Percentiles rank a stretch among this genome's conserved stretches.
These are phyloP conservation scores for Rhinogobius similis DNA, from an alignment of 2,113 vertebrate genomes.

Conservation along the genomic window DNA sequence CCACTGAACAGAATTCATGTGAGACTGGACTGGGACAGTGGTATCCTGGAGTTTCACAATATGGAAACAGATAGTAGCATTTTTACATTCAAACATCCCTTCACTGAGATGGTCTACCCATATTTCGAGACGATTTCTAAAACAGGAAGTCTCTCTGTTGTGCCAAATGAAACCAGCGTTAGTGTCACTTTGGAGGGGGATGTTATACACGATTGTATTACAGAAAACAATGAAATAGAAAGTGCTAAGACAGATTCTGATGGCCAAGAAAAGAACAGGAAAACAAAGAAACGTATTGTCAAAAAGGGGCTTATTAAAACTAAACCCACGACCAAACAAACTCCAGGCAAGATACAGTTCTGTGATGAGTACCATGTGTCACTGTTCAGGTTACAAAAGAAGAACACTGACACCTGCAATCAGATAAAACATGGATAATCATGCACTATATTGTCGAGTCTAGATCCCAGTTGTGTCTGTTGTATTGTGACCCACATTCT, in stretches of 20 bases:
- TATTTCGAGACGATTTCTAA: constrained; percentile 34
- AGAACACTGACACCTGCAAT: neutral
- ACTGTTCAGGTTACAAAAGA: constrained; percentile 16
- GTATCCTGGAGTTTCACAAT: constrained; percentile 29
- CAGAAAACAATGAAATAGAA: neutral
- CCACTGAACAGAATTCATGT: constrained; percentile 18
- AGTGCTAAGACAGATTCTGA: neutral
- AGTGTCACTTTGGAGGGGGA: constrained; percentile 10
- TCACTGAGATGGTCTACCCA: constrained; percentile 30
- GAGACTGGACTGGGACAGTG: constrained; percentile 29
- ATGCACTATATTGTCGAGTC: no score
- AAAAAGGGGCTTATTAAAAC: constrained; percentile 10
- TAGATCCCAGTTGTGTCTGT: no score
- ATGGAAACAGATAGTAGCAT: constrained; percentile 10
- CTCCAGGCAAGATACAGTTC: constrained; percentile 15
- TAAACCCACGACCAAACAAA: constrained; percentile 9
- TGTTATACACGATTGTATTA: neutral
- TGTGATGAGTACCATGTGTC: constrained; percentile 36
- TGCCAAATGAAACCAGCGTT: constrained; percentile 14
- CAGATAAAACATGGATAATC: constrained; percentile 2
- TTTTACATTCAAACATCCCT: constrained; percentile 37
- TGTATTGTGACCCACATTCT: no score
- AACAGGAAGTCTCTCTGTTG: constrained; percentile 18
- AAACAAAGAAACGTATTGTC: neutral
- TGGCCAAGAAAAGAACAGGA: constrained; percentile 7